Evolutionary conservation across 35 echinoderm and acorn worm genomes (phyloP).

Genomic region (Apostichopus japonicus): DNA sequence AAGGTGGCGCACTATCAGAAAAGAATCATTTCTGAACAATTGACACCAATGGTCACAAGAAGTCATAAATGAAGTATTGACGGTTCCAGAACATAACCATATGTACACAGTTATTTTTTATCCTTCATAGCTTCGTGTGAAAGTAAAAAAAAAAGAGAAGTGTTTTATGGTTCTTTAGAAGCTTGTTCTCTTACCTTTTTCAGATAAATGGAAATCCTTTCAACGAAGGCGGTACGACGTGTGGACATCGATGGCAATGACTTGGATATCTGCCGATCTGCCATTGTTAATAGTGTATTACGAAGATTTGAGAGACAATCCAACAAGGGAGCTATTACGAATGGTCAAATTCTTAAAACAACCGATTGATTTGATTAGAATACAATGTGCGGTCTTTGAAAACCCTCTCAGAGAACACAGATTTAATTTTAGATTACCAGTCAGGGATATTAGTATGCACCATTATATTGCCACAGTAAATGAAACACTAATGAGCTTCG

Average conservation of each 20-base stretch:
- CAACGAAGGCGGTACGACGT: background rate
- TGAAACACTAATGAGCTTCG: background rate
- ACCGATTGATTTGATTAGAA: background rate
- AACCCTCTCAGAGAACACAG: background rate
- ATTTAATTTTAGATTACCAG: background rate
- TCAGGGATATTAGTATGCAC: background rate
- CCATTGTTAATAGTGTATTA: slow-evolving; percentile 13
- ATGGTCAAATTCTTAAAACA: slow-evolving; percentile 23
- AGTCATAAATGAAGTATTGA: too few species aligned
- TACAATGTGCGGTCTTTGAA: background rate
- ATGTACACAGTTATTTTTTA: too few species aligned
- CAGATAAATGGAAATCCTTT: background rate
- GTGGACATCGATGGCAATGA: slow-evolving; percentile 10
- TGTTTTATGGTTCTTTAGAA: too few species aligned
- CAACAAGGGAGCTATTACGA: background rate
- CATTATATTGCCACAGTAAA: background rate
- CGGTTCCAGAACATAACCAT: too few species aligned
- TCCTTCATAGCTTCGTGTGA: too few species aligned
- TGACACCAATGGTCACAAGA: too few species aligned
- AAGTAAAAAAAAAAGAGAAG: too few species aligned
- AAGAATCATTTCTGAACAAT: too few species aligned
- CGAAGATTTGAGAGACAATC: background rate
- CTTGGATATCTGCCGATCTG: background rate
- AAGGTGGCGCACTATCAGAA: too few species aligned
- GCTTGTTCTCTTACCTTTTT: background rate